These are phyloP conservation scores for Datnioides undecimradiatus DNA, from an alignment of 2,113 vertebrate genomes.

Conservation along the genomic window DNA sequence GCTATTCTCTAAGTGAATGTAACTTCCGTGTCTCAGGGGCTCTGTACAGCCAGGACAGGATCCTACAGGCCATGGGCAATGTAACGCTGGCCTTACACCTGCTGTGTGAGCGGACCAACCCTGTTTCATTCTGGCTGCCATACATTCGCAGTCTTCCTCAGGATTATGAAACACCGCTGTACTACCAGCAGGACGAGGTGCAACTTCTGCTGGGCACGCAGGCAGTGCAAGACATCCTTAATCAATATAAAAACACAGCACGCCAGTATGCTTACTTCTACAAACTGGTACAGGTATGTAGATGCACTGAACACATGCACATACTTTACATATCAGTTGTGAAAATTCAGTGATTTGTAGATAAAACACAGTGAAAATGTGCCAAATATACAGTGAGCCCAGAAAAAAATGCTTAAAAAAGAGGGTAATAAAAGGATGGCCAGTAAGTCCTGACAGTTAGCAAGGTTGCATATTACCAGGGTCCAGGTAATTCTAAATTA, in stretches of 20 bases:
- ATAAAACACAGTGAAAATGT: too few species aligned
- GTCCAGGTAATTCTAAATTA: too few species aligned
- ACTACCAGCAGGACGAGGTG: slow-evolving; percentile 95
- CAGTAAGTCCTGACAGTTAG: too few species aligned
- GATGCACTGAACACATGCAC: not conserved
- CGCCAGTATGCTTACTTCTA: slow-evolving; percentile 99
- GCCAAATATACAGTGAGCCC: too few species aligned
- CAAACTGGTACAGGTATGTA: slow-evolving; percentile 93
- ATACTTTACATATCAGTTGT: not conserved
- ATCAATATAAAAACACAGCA: slow-evolving; percentile 98
- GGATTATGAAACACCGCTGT: slow-evolving; percentile 95
- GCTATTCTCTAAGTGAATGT: not conserved
- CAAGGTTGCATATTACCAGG: too few species aligned
- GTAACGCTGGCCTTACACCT: slow-evolving; percentile 96
- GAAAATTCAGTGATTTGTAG: too few species aligned
- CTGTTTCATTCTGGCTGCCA: slow-evolving; percentile 92
- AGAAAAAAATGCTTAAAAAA: too few species aligned
- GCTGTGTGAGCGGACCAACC: slow-evolving; percentile 92
- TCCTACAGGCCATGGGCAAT: slow-evolving; percentile 98
- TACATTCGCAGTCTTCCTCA: slow-evolving; percentile 95
- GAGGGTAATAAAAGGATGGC: too few species aligned
- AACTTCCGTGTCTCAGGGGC: slow-evolving; percentile 83
- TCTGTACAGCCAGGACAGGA: slow-evolving; percentile 94
- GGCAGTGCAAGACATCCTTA: slow-evolving; percentile 94
- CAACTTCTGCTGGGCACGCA: slow-evolving; percentile 93